phyloP scores from a whole-genome alignment of 2,888 invertebrate species.

The Corythucha ciliata region DNA sequence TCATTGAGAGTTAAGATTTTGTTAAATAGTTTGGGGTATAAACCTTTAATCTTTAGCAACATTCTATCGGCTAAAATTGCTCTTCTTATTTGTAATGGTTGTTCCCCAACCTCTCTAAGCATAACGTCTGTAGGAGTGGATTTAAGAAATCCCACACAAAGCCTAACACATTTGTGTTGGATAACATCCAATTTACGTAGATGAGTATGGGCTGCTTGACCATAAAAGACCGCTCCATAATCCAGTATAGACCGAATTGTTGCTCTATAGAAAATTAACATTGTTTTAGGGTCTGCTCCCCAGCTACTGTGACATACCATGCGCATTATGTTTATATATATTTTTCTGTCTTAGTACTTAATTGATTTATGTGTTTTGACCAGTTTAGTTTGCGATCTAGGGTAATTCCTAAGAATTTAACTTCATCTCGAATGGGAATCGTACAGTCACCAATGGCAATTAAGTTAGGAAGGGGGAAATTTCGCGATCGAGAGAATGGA shows the following conservation, averaged over 20 bases:
- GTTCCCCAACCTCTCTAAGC: too few relatives aligned
- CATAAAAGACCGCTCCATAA: conserved; percentile 2
- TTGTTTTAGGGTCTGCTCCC: conserved; percentile 7
- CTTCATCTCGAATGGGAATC: neutral
- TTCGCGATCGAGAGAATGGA: conserved; percentile 15
- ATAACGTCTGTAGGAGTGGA: too few relatives aligned
- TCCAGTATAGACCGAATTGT: conserved; percentile 2
- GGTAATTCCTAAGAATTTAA: conserved; percentile 10
- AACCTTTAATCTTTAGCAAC: too few relatives aligned
- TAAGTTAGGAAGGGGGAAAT: too few relatives aligned
- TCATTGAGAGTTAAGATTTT: too few relatives aligned
- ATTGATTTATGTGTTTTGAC: conserved; percentile 1
- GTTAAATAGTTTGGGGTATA: too few relatives aligned
- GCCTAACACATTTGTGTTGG: too few relatives aligned
- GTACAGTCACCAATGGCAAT: conserved; percentile 10
- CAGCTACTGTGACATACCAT: neutral
- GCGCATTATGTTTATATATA: conserved; percentile 6
- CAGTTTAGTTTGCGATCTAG: conserved; percentile 2
- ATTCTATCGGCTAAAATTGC: too few relatives aligned
- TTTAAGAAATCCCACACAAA: too few relatives aligned
- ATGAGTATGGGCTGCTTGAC: too few relatives aligned
- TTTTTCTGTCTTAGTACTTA: neutral
- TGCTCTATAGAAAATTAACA: conserved; percentile 7
- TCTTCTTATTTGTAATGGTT: too few relatives aligned
- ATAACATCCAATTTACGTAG: too few relatives aligned